Base-by-base conservation (phyloP, 1,140 invertebrate genomes). In the Drosophila lini region DNA sequence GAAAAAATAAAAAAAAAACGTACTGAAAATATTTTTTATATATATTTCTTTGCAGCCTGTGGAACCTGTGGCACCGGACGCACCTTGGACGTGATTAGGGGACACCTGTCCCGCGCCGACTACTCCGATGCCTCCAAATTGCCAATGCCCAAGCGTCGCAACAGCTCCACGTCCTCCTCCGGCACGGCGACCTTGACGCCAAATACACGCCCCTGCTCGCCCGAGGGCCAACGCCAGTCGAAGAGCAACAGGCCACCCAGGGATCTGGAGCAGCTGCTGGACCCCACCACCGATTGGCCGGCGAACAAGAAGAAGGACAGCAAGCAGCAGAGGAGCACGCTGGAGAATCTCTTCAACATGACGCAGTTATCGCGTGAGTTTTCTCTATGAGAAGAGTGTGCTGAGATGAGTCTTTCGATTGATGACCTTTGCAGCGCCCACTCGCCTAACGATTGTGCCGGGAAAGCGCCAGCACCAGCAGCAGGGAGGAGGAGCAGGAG, bases 211-310 rank as follows among this genome's bases (percentile, higher is more conserved):
- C 52, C 52, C 13, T 22, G 52, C 6, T 36, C 52, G 8, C 52
- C 52, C 8, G 50, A 36, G 11, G 50, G 11, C 7, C 19, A 19
- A 1, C 32, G 32, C 13, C 44, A 47, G 22, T 1, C 22, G 0
- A 10, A 10, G 10, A 5, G 8, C 13, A n/a, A 15, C 19, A 22
- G 8, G 4, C 13, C 52, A 5, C 3, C 34, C 34, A 55, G 13
- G 15, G 34, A 55, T n/a, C 34, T 55, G 34, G 52, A 55, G 52
- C 52, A 55, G 52, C 19, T 55, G 34, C 52, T 55, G 52, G 34
- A 55, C 34, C 52, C 52, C 52, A 55, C 7, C 13, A 55, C 52
- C 19, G 52, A 55, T 6, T 55, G 52, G 52, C 52, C 52, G 9
- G 52, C 52, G 2, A 55, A 15, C 13, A 22, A 10, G 13, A 38